phyloP scores from a whole-genome alignment of 2,797 vertebrate genomes.

The Benthosema pterotum region DNA sequence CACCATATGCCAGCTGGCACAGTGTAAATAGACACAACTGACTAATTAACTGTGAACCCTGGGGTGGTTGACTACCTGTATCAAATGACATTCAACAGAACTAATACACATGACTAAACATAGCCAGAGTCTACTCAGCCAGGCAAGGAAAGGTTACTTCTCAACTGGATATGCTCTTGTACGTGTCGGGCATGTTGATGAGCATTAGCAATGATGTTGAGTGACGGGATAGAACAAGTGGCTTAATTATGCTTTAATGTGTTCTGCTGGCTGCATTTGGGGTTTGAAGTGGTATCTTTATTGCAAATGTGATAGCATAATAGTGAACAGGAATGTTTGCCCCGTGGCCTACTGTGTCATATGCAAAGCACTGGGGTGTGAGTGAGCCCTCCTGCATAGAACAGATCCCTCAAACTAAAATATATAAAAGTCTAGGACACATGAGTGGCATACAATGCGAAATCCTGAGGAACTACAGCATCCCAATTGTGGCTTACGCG shows the following conservation, averaged over 20 bases:
- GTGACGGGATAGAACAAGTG: slow-evolving; percentile 14
- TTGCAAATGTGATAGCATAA: not conserved
- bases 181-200: slow-evolving; percentile 22
- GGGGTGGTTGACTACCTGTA: slow-evolving; percentile 53
- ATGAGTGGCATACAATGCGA: no score
- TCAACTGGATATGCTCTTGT: slow-evolving; percentile 33
- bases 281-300: slow-evolving; percentile 26
- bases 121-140: slow-evolving; percentile 40
- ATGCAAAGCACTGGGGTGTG: not conserved
- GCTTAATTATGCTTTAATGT: slow-evolving; percentile 1
- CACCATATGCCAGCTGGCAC: slow-evolving; percentile 60
- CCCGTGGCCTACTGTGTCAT: no score
- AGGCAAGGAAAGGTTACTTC: slow-evolving; percentile 29
- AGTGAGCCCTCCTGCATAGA: no score
- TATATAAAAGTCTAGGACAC: no score
- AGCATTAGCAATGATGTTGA: slow-evolving; percentile 27
- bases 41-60: slow-evolving; percentile 67
- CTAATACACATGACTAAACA: slow-evolving; percentile 66
- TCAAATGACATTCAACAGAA: slow-evolving; percentile 63
- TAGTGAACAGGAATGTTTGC: not conserved
- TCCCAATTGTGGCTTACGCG: no score
- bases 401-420: no score
- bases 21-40: slow-evolving; percentile 69
- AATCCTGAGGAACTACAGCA: no score
- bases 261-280: slow-evolving; percentile 17